Evolutionary conservation across 1,140 invertebrate genomes (phyloP).

Genomic region (Aphis gossypii): DNA sequence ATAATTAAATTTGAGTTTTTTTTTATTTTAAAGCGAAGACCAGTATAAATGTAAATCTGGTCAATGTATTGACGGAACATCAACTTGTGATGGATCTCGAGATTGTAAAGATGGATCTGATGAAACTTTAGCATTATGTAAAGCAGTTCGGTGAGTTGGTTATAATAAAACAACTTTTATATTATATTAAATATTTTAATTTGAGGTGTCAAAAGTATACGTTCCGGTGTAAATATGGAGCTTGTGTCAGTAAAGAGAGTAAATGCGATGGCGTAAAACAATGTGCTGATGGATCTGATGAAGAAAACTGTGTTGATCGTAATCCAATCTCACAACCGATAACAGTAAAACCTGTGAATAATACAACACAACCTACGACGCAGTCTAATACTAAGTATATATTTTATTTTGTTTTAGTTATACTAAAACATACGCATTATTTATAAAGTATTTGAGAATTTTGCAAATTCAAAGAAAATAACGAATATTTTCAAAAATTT

Average conservation of each 20-base stretch:
- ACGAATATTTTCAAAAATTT: too few relatives aligned
- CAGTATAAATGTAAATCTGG: slow-evolving; percentile 68
- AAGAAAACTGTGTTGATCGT: slow-evolving; percentile 38
- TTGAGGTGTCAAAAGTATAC: slow-evolving; percentile 6
- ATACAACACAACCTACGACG: background rate
- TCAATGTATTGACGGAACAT: slow-evolving; percentile 71
- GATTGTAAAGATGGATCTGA: slow-evolving; percentile 75
- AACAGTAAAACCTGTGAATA: background rate
- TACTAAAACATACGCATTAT: too few relatives aligned
- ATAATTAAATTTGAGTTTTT: background rate
- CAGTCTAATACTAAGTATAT: background rate
- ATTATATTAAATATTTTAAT: background rate
- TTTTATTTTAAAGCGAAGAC: slow-evolving; percentile 55
- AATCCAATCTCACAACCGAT: background rate
- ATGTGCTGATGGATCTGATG: slow-evolving; percentile 61
- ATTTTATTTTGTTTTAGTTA: too few relatives aligned
- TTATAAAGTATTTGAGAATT: too few relatives aligned
- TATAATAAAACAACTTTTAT: background rate
- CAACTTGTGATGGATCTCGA: slow-evolving; percentile 72
- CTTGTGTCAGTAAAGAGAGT: slow-evolving; percentile 70
- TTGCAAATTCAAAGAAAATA: too few relatives aligned
- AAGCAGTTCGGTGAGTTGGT: slow-evolving; percentile 17
- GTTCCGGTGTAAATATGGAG: slow-evolving; percentile 65
- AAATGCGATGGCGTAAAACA: slow-evolving; percentile 65
- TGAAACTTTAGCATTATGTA: slow-evolving; percentile 64